Conservation (phyloP, 1,140 invertebrate genomes). For the Drosophila tropicalis region DNA sequence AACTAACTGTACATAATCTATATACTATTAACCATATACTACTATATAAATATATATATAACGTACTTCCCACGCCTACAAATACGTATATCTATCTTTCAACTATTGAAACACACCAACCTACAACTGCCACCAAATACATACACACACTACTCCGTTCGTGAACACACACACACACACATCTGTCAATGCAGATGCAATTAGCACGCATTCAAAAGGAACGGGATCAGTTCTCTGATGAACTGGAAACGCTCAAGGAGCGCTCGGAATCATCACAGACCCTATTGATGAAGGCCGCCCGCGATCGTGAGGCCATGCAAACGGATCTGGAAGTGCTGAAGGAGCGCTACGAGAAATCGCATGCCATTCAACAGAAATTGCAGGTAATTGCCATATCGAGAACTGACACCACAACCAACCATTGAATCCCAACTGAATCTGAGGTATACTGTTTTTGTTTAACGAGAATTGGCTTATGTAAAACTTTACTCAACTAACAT, state of each 20-base stretch:
- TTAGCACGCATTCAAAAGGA: slow-evolving; percentile 94
- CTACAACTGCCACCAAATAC: slow-evolving; percentile 12
- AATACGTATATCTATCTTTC: slow-evolving; percentile 71
- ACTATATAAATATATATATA: slow-evolving; percentile 27
- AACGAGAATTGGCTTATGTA: slow-evolving; percentile 42
- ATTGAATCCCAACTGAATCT: slow-evolving; percentile 17
- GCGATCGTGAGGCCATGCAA: slow-evolving; percentile 92
- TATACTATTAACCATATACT: not conserved
- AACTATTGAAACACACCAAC: slow-evolving; percentile 43
- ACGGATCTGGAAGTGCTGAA: slow-evolving; percentile 93
- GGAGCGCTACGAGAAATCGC: slow-evolving; percentile 94
- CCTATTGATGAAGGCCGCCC: slow-evolving; percentile 91
- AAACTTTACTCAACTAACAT: slow-evolving; percentile 5
- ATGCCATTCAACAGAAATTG: slow-evolving; percentile 92
- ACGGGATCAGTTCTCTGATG: slow-evolving; percentile 90
- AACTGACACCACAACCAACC: slow-evolving; percentile 3
- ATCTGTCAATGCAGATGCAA: slow-evolving; percentile 84
- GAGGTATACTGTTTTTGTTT: slow-evolving; percentile 16
- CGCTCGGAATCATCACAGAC: slow-evolving; percentile 90
- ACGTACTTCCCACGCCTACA: slow-evolving; percentile 56
- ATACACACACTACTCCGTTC: slow-evolving; percentile 28
- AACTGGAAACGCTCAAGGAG: slow-evolving; percentile 92
- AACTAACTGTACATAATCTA: slow-evolving; percentile 42
- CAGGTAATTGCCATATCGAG: slow-evolving; percentile 84
- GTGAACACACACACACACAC: not conserved